These are phyloP conservation scores for Atractosteus spatula DNA, from an alignment of 2,113 vertebrate species.

Conservation along the genomic window DNA sequence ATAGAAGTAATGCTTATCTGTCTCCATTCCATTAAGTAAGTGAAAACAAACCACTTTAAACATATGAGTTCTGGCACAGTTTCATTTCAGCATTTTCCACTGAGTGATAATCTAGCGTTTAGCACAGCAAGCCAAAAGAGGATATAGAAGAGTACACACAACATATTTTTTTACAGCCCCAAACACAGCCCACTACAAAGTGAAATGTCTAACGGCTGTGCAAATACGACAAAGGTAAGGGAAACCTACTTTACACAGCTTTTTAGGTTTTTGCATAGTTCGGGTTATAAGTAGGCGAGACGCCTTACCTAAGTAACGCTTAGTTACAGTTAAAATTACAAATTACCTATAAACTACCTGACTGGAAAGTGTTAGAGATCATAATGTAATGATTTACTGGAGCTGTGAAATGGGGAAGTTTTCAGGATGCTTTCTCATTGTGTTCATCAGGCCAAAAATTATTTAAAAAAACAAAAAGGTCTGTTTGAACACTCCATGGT, in stretches of 20 bases:
- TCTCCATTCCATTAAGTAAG: conserved; percentile 7
- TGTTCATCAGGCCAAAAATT: not conserved
- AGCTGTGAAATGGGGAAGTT: not conserved
- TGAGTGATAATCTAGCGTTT: conserved; percentile 1
- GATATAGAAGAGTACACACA: not conserved
- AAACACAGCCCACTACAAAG: conserved; percentile 1
- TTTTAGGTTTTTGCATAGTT: not conserved
- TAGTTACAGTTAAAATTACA: conserved; percentile 1
- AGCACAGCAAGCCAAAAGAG: not conserved
- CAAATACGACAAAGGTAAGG: not conserved
- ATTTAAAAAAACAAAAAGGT: not conserved
- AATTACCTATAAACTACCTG: conserved; percentile 13
- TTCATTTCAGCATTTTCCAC: conserved; percentile 13
- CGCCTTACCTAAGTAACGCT: conserved; percentile 5
- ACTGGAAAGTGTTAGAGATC: conserved; percentile 7
- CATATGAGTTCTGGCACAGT: conserved; percentile 7
- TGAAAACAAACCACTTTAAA: conserved; percentile 3
- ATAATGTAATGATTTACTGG: not conserved
- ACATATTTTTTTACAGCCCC: not conserved
- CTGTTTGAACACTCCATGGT: not conserved
- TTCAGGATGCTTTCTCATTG: not conserved
- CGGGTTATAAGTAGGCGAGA: conserved; percentile 2
- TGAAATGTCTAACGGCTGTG: conserved; percentile 5
- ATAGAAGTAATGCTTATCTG: conserved; percentile 6
- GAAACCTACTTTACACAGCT: not conserved